Percentiles rank a stretch among this genome's conserved stretches.
Evolutionary conservation across 2,888 invertebrate genomes (phyloP).

Genomic region (Abrostola tripartita): DNA sequence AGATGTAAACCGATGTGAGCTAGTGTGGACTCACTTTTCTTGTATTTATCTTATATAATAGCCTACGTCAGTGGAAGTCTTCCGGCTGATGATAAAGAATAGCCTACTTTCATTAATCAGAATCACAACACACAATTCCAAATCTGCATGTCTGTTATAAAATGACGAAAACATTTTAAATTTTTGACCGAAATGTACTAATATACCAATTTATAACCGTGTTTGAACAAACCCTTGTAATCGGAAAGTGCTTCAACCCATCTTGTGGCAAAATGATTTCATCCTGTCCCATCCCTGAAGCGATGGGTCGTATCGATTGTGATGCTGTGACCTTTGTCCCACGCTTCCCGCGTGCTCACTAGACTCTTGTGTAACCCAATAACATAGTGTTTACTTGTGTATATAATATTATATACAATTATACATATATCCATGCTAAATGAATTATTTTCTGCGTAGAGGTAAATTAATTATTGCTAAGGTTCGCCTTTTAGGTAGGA

Average conservation of each 20-base stretch:
- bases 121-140: too few relatives aligned
- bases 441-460: constrained; percentile 16
- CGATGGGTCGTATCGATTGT: constrained; percentile 55
- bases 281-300: constrained; percentile 30
- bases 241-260: constrained; percentile 20
- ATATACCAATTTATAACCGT: constrained; percentile 31
- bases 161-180: neutral
- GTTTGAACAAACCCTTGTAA: constrained; percentile 41
- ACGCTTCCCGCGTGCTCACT: constrained; percentile 32
- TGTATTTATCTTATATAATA: too few relatives aligned
- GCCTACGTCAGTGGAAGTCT: too few relatives aligned
- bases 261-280: constrained; percentile 37
- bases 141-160: too few relatives aligned
- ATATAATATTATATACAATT: too few relatives aligned
- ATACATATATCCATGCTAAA: constrained; percentile 19
- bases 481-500: constrained; percentile 2
- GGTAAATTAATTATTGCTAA: constrained; percentile 20
- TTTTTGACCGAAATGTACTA: neutral
- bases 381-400: constrained; percentile 33
- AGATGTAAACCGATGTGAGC: too few relatives aligned
- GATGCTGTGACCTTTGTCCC: constrained; percentile 64
- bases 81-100: too few relatives aligned
- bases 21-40: too few relatives aligned
- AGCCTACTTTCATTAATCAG: too few relatives aligned
- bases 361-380: constrained; percentile 43